A percentile compares a stretch with the other conserved stretches of the same genome.
These are phyloP conservation scores for Lithobates pipiens DNA, from an alignment of 2,797 vertebrate species.

Conservation along the genomic window DNA sequence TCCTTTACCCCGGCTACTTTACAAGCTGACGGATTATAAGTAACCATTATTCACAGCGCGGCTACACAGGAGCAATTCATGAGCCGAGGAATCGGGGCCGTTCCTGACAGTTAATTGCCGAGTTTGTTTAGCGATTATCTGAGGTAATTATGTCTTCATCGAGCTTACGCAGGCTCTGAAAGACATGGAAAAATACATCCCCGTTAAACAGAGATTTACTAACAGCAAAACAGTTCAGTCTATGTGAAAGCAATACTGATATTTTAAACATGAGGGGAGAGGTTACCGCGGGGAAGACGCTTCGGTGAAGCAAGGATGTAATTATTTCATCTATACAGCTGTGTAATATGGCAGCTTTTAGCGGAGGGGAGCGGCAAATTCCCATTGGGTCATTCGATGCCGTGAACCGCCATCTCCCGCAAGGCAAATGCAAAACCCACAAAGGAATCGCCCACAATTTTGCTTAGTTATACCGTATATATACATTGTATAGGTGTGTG, in stretches of 20 bases:
- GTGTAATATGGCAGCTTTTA: not conserved
- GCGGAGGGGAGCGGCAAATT: not conserved
- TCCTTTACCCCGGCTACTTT: not conserved
- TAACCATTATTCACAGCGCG: not conserved
- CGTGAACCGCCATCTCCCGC: too few species aligned
- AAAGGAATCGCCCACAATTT: too few species aligned
- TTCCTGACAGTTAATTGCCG: constrained; percentile 23
- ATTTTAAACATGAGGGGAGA: not conserved
- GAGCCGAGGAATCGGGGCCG: not conserved
- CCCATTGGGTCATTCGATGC: not conserved
- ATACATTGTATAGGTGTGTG: too few species aligned
- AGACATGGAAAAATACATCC: constrained; percentile 14
- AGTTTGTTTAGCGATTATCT: constrained; percentile 44
- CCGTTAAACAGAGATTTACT: constrained; percentile 2
- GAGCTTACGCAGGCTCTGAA: constrained; percentile 6
- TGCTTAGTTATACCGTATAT: too few species aligned
- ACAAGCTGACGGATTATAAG: constrained; percentile 13
- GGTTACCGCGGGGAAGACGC: too few species aligned
- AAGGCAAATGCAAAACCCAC: too few species aligned
- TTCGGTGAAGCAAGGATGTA: not conserved
- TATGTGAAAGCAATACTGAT: not conserved
- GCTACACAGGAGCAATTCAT: constrained; percentile 40
- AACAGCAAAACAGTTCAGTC: not conserved
- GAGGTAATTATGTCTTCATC: constrained; percentile 22
- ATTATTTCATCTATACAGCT: not conserved